phyloP scores from a whole-genome alignment of 1,140 invertebrate species.

The Dendrolimus kikuchii region DNA sequence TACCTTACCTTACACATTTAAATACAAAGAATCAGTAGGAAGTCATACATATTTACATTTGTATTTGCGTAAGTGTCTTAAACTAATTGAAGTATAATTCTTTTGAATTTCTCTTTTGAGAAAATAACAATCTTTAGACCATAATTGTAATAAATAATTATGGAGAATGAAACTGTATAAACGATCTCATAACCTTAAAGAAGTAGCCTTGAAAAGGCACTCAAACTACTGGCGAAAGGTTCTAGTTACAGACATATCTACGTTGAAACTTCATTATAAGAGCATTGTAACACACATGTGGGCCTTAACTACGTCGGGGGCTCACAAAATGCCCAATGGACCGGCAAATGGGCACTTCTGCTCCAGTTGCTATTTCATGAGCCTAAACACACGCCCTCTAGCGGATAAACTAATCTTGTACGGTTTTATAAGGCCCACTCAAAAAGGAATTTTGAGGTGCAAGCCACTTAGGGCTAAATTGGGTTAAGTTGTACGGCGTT shows the following conservation, averaged over 20 bases:
- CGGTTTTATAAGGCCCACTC: conserved; percentile 32
- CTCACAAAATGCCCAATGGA: conserved; percentile 51
- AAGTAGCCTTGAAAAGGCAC: not conserved
- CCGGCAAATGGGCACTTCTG: conserved; percentile 57
- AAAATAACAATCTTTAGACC: not conserved
- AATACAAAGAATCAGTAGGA: too few species aligned
- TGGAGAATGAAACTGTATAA: too few species aligned
- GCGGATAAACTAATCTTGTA: conserved; percentile 42
- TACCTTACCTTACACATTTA: too few species aligned
- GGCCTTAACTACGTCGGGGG: conserved; percentile 42
- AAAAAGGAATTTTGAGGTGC: conserved; percentile 51
- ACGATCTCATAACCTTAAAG: not conserved
- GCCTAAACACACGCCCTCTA: conserved; percentile 38
- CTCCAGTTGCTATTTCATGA: conserved; percentile 40
- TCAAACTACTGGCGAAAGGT: conserved; percentile 6
- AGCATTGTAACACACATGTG: conserved; percentile 18
- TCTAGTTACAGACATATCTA: not conserved
- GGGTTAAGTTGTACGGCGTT: too few species aligned
- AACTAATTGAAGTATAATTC: too few species aligned
- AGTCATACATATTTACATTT: too few species aligned
- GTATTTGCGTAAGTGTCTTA: too few species aligned
- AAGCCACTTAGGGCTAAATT: too few species aligned
- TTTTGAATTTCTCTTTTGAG: too few species aligned
- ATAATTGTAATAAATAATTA: conserved; percentile 10
- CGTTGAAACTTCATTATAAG: conserved; percentile 22